phyloP scores from a whole-genome alignment of 1,140 invertebrate genomes.

The Andrena cerasifolii region DNA sequence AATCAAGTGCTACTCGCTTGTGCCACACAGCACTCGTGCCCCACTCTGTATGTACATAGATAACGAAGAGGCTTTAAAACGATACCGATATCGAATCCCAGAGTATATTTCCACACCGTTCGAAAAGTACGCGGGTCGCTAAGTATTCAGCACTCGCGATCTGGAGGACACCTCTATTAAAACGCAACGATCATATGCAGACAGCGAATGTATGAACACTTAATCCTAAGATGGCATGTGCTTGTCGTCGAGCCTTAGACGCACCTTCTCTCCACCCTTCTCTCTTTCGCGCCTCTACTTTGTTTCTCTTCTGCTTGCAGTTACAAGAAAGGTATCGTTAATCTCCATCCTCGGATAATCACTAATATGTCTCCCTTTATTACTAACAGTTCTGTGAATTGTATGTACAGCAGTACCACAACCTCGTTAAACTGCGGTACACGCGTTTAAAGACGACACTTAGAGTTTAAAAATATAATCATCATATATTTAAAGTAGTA shows the following conservation, averaged over 20 bases:
- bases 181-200: conserved; percentile 73
- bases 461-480: conserved; percentile 83
- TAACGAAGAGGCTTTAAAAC: conserved; percentile 4
- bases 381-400: conserved; percentile 74
- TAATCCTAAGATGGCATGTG: conserved; percentile 70
- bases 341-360: conserved; percentile 33
- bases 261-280: conserved; percentile 19
- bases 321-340: conserved; percentile 56
- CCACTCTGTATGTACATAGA: not conserved
- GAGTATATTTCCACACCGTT: not conserved
- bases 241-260: conserved; percentile 58
- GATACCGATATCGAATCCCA: conserved; percentile 13
- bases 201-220: conserved; percentile 67
- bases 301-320: conserved; percentile 24
- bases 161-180: conserved; percentile 40
- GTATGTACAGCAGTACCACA: conserved; percentile 77
- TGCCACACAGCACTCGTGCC: too few species aligned
- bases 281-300: not conserved
- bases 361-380: conserved; percentile 59
- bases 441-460: conserved; percentile 80
- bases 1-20: too few species aligned
- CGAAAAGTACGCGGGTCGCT: conserved; percentile 6
- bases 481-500: conserved; percentile 80
- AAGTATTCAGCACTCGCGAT: conserved; percentile 37
- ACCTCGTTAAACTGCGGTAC: conserved; percentile 67